These are phyloP conservation scores for Typhlichthys subterraneus DNA, from an alignment of 2,797 vertebrate species.

Conservation along the genomic window DNA sequence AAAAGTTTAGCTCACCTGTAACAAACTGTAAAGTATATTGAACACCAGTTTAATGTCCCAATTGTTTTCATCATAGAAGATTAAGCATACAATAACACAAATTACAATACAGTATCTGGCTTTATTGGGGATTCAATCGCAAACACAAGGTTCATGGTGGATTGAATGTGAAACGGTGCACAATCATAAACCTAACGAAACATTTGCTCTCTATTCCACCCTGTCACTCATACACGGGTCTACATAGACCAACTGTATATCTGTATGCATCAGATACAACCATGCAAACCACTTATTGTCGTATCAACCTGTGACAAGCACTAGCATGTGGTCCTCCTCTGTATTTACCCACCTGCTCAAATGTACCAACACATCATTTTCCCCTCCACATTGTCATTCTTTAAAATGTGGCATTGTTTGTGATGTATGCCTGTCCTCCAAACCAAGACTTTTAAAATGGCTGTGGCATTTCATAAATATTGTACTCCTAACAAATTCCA, in stretches of 20 bases:
- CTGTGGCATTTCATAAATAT: background rate
- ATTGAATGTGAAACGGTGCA: slow-evolving; percentile 49
- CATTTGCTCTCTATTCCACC: slow-evolving; percentile 58
- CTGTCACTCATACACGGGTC: slow-evolving; percentile 60
- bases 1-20: slow-evolving; percentile 9
- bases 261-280: slow-evolving; percentile 50
- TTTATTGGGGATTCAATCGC: slow-evolving; percentile 18
- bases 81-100: slow-evolving; percentile 11
- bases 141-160: slow-evolving; percentile 26
- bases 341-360: slow-evolving; percentile 66
- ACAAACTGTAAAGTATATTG: slow-evolving; percentile 20
- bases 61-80: slow-evolving; percentile 7
- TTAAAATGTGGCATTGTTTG: background rate
- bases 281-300: slow-evolving; percentile 72
- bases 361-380: slow-evolving; percentile 40
- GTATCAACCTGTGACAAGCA: slow-evolving; percentile 68
- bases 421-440: background rate
- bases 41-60: background rate
- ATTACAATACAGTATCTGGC: slow-evolving; percentile 19
- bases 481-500: too few species aligned
- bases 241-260: slow-evolving; percentile 28
- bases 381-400: slow-evolving; percentile 31
- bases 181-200: slow-evolving; percentile 38
- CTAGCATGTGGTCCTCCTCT: slow-evolving; percentile 42
- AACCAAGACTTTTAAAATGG: background rate